These are phyloP conservation scores for Gymnothorax javanicus DNA, from an alignment of 2,797 vertebrate species.

Conservation along the genomic window DNA sequence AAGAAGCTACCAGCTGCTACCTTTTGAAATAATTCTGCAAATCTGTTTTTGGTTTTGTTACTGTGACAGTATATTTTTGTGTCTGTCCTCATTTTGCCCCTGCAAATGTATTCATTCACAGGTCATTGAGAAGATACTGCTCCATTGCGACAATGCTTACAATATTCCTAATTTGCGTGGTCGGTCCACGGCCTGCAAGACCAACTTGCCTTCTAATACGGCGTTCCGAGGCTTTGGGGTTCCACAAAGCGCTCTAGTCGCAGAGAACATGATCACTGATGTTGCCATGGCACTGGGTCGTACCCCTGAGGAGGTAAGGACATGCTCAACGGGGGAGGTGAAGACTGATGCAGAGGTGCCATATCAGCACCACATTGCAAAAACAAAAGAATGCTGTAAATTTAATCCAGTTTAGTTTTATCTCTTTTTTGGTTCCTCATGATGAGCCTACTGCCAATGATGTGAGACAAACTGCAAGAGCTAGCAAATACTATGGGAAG, in stretches of 20 bases:
- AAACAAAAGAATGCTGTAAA: too few species aligned
- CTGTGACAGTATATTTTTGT: too few species aligned
- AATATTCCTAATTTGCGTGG: constrained; percentile 70
- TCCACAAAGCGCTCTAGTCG: constrained; percentile 64
- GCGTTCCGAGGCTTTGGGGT: constrained; percentile 76
- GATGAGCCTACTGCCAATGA: too few species aligned
- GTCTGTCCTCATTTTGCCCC: background rate
- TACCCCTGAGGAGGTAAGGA: constrained; percentile 64
- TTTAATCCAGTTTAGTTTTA: too few species aligned
- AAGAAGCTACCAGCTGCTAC: background rate
- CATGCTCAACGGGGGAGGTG: background rate
- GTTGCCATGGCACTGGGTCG: constrained; percentile 63
- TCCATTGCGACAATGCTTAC: constrained; percentile 71
- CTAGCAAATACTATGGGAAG: too few species aligned
- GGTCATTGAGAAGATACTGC: constrained; percentile 67
- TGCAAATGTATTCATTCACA: constrained; percentile 37
- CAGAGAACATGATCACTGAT: constrained; percentile 72
- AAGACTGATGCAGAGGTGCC: background rate
- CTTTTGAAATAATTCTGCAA: background rate
- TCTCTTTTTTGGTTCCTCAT: too few species aligned
- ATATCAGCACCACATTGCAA: too few species aligned
- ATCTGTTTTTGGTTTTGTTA: background rate
- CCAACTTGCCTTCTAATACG: constrained; percentile 75
- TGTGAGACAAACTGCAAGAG: too few species aligned
- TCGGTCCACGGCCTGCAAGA: constrained; percentile 55